Evolutionary conservation across 2,113 vertebrate genomes (phyloP).

Genomic region (Hucho hucho): DNA sequence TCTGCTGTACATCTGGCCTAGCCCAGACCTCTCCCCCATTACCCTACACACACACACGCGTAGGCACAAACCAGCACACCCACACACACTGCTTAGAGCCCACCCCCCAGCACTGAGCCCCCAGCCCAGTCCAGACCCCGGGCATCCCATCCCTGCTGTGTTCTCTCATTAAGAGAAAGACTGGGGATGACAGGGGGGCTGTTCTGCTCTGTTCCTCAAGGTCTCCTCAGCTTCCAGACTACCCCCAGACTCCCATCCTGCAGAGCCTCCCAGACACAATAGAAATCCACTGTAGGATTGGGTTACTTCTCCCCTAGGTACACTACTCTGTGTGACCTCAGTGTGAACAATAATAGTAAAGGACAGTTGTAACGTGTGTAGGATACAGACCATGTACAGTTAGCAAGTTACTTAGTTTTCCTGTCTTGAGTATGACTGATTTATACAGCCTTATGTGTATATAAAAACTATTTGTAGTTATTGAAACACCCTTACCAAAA

Average conservation of each 20-base stretch:
- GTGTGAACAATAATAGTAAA: neutral
- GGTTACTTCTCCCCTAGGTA: neutral
- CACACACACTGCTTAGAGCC: conserved; percentile 46
- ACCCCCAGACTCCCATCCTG: conserved; percentile 12
- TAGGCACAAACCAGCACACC: neutral
- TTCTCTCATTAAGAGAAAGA: conserved; percentile 60
- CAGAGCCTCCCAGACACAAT: neutral
- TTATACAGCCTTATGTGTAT: too few species aligned
- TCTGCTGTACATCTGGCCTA: conserved; percentile 60
- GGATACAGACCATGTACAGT: neutral
- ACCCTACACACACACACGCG: neutral
- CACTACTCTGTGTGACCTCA: neutral
- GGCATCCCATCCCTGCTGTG: conserved; percentile 48
- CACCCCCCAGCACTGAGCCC: conserved; percentile 2
- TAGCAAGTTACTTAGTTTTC: neutral
- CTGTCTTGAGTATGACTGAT: too few species aligned
- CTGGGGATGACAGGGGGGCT: conserved; percentile 44
- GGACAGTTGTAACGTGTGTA: neutral
- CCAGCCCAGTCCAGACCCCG: conserved; percentile 19
- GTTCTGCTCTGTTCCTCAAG: conserved; percentile 44
- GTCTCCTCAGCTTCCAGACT: conserved; percentile 29
- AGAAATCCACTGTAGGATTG: conserved; percentile 30
- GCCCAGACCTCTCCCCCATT: conserved; percentile 12
- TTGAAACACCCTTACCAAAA: too few species aligned
- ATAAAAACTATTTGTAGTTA: too few species aligned